Conservation (phyloP, 2,797 vertebrate genomes). For the Sandelia bainsii region DNA sequence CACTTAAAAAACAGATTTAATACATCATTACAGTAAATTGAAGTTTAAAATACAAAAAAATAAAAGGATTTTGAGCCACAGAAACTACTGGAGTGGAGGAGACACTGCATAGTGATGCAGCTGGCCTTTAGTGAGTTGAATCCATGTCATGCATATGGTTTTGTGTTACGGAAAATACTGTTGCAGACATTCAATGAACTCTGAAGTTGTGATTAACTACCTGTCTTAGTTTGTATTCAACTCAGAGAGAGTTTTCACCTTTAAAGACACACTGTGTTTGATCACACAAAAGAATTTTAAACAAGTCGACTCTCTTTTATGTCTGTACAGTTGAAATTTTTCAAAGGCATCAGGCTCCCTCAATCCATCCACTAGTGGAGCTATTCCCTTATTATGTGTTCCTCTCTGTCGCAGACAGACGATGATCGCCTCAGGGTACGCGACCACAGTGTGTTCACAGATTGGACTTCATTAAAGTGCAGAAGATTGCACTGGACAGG, state of each 20-base stretch:
- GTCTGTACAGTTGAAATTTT: slow-evolving; percentile 47
- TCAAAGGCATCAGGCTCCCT: slow-evolving; percentile 53
- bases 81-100: neutral
- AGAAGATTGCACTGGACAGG: slow-evolving; percentile 77
- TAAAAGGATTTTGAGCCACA: neutral
- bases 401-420: slow-evolving; percentile 55
- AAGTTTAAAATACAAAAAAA: neutral
- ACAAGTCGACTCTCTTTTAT: slow-evolving; percentile 65
- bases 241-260: slow-evolving; percentile 37
- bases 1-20: neutral
- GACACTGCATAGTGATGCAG: neutral
- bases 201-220: slow-evolving; percentile 28
- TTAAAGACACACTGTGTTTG: slow-evolving; percentile 48
- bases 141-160: slow-evolving; percentile 7
- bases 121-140: neutral
- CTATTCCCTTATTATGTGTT: slow-evolving; percentile 59
- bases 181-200: slow-evolving; percentile 16
- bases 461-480: slow-evolving; percentile 82
- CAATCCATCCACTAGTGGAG: slow-evolving; percentile 41
- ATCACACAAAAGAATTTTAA: slow-evolving; percentile 63
- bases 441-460: slow-evolving; percentile 73
- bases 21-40: neutral
- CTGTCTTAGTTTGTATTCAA: slow-evolving; percentile 3
- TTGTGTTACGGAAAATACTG: slow-evolving; percentile 20
- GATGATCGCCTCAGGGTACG: slow-evolving; percentile 63